Evolutionary conservation across 2,888 invertebrate species (phyloP), one percentile per base, ranked within the genome.

Genomic region (Parnassius glacialis): DNA sequence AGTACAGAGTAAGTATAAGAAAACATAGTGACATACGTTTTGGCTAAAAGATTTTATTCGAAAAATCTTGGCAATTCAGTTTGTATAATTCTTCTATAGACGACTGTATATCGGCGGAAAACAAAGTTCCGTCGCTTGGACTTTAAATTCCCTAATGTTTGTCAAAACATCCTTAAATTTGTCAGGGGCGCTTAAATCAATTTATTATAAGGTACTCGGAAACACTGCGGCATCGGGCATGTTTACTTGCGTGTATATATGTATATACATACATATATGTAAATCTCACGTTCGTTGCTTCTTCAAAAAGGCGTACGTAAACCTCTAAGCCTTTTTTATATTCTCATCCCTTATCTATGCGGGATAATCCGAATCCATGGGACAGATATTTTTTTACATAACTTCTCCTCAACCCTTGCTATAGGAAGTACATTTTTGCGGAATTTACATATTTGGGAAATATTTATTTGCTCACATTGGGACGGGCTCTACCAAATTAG

Each of bases 141-240:
- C 79, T 83, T 87, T 80, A 84, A 82, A 86, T 82, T 88, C 85
- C 85, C 85, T 84, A 83, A 87, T 87, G 86, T 90, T 88, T 87
- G 86, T 85, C 83, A 87, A 86, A 90, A 87, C 83, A 85, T 84
- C 84, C 87, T 88, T 84, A 85, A 84, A 85, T 79, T 84, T 88
- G 90, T 87, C 87, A 84, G 81, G 86, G 83, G 80, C 80, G 87
- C 88, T 86, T 90, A 89, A 90, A 90, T 89, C 89, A 89, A 90
- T 90, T 89, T 88, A 86, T 88, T 85, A 87, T 85, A 85, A 88
- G 82, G 84, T 86, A 83, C 85, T 84, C 75, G 75, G 78, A 80
- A 81, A 85, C 78, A 69, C 84, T 86, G 84, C 76, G 79, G 75
- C 77, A 79, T 76, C 78, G 79, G 79, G 74, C 82, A 80, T 86